phyloP scores from a whole-genome alignment of 1,140 invertebrate genomes.

The Temnothorax curvispinosus region DNA sequence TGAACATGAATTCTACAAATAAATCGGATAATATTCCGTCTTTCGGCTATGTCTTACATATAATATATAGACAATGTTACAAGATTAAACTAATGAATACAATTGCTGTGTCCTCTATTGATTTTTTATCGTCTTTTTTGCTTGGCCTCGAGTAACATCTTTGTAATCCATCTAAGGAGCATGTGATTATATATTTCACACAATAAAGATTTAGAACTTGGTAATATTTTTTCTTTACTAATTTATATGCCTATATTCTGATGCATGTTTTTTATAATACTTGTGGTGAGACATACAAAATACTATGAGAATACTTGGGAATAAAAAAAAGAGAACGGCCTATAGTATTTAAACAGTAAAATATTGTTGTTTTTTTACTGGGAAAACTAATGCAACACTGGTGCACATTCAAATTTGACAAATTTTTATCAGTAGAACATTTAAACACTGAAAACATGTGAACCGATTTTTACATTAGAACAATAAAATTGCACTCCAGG shows the following conservation, averaged over 20 bases:
- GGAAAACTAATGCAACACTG: too few species aligned
- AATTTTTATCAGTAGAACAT: too few species aligned
- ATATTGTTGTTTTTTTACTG: background rate
- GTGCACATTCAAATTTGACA: too few species aligned
- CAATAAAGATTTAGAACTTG: slow-evolving; percentile 20
- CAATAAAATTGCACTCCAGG: too few species aligned
- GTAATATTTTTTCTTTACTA: background rate
- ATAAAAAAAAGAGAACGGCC: background rate
- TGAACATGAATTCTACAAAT: slow-evolving; percentile 99
- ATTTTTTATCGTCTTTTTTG: background rate
- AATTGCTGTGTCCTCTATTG: background rate
- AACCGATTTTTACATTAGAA: too few species aligned
- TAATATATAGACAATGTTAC: slow-evolving; percentile 14
- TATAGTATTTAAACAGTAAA: background rate
- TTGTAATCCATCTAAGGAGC: background rate
- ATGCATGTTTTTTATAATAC: background rate
- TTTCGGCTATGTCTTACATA: background rate
- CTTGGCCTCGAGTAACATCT: background rate
- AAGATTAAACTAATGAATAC: slow-evolving; percentile 29
- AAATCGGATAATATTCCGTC: slow-evolving; percentile 82
- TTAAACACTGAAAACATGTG: too few species aligned
- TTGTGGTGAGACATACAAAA: background rate
- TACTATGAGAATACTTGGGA: background rate
- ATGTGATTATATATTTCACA: background rate
- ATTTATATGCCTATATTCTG: background rate